Base-by-base conservation (phyloP, 2,888 invertebrate genomes). In the Drosophila prostipennis region DNA sequence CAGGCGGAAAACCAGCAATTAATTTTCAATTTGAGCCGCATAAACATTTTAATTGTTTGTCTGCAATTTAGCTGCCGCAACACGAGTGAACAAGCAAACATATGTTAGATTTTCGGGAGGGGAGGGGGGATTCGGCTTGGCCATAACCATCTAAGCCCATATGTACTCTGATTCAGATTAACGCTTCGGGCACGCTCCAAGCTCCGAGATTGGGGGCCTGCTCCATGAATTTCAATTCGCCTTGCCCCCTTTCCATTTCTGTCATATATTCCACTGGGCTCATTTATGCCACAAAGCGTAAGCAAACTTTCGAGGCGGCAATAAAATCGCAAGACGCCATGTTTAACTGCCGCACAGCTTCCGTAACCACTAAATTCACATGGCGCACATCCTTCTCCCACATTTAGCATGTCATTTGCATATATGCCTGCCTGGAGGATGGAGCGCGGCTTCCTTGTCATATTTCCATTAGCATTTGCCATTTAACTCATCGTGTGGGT, bases 41-140 rank as follows among this genome's bases (percentile, higher is more conserved):
- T 68, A 80, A 89, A 81, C 80, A 82, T 89, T 90, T 83, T 79
- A 87, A 90, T 89, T 90, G 88, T 89, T 90, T 89, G 79, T 77
- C 79, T 84, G 74, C 74, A 77, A 77, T 76, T 76, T 74, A 59
- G 56, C 60, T 43, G 39, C 32, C 39, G 42, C 63, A 54, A 52
- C 60, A 69, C 57, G 67, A 78, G 76, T 72, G 74, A 84, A 72
- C 78, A 81, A 80, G 70, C 82, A 87, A 79, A 85, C 88, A 83
- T 79, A 87, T 87, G 86, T 81, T 70, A 48, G 37, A 40, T 16
- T 10, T 14, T 6, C 2, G 59, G 34, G 55, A 40, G 1, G 59
- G 34, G 55, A 40, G 1, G 37, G 36, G 55, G 55, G 40, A 7
- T 19, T 14, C 29, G 23, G 16, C 29, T n/a, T 40, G 51, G 53